Conservation (phyloP, 2,797 vertebrate genomes). For the Graptemys geographica region DNA sequence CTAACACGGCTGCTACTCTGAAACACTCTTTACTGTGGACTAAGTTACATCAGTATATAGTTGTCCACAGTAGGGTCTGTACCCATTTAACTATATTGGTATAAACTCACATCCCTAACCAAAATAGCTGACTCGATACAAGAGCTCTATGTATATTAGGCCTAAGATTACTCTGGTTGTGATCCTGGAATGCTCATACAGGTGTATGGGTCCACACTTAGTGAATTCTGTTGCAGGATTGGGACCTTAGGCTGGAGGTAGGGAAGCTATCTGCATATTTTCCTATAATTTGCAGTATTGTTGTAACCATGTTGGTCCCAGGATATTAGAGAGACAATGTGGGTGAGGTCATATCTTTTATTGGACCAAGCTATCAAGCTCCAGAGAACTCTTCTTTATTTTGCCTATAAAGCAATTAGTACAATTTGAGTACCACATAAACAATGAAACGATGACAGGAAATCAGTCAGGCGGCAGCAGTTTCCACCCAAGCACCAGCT, state of each 20-base stretch:
- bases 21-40: neutral
- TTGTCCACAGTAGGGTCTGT: neutral
- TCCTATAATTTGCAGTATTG: neutral
- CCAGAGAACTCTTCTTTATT: neutral
- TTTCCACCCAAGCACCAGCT: neutral
- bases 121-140: accelerated
- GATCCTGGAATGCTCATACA: neutral
- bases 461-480: accelerated
- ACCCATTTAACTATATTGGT: neutral
- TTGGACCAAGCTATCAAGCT: neutral
- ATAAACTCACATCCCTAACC: neutral
- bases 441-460: neutral
- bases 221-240: neutral
- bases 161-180: accelerated
- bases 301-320: neutral
- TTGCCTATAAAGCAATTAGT: neutral
- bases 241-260: neutral
- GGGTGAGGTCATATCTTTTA: neutral
- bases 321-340: neutral
- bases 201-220: neutral
- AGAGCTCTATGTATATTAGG: neutral
- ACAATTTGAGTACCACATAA: neutral
- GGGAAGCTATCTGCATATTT: neutral
- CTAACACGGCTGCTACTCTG: too few relatives aligned
- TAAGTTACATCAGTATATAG: neutral